These are phyloP conservation scores for Achatina immaculata DNA, from an alignment of 1,140 invertebrate species.

Conservation along the genomic window DNA sequence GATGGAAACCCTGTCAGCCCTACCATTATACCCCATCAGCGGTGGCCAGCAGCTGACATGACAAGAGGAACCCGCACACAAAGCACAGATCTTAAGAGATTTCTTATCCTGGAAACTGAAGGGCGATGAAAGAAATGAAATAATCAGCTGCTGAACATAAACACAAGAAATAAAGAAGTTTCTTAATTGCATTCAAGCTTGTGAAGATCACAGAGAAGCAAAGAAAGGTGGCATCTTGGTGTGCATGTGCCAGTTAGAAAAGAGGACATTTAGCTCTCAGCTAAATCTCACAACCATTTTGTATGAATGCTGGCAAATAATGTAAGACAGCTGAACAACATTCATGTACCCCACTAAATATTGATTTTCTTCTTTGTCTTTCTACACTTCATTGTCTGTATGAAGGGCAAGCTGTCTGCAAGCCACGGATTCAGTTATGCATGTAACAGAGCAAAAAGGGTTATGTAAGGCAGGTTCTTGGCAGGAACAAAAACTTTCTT, in stretches of 20 bases:
- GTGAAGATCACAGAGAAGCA: slow-evolving; percentile 42
- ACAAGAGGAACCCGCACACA: not conserved
- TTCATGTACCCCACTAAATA: slow-evolving; percentile 50
- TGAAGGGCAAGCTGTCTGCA: slow-evolving; percentile 60
- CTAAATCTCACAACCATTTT: slow-evolving; percentile 39
- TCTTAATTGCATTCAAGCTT: slow-evolving; percentile 57
- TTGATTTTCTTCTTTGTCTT: slow-evolving; percentile 65
- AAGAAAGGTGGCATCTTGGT: slow-evolving; percentile 33
- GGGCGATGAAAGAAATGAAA: slow-evolving; percentile 38
- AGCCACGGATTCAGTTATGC: slow-evolving; percentile 52
- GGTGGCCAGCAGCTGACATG: slow-evolving; percentile 43
- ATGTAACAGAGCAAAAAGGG: slow-evolving; percentile 36
- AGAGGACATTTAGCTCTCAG: slow-evolving; percentile 47
- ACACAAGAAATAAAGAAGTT: slow-evolving; percentile 51
- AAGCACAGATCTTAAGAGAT: slow-evolving; percentile 3
- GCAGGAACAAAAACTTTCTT: slow-evolving; percentile 9
- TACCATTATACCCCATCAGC: slow-evolving; percentile 11
- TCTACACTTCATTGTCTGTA: slow-evolving; percentile 55
- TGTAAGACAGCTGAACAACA: slow-evolving; percentile 57
- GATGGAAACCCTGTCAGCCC: not conserved
- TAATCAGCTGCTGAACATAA: slow-evolving; percentile 54
- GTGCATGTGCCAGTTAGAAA: slow-evolving; percentile 29
- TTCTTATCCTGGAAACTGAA: not conserved
- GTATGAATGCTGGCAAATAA: slow-evolving; percentile 51
- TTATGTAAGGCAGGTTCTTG: not conserved